These are phyloP conservation scores for Tricholauxania praeusta DNA, from an alignment of 2,888 invertebrate genomes.

Conservation along the genomic window DNA sequence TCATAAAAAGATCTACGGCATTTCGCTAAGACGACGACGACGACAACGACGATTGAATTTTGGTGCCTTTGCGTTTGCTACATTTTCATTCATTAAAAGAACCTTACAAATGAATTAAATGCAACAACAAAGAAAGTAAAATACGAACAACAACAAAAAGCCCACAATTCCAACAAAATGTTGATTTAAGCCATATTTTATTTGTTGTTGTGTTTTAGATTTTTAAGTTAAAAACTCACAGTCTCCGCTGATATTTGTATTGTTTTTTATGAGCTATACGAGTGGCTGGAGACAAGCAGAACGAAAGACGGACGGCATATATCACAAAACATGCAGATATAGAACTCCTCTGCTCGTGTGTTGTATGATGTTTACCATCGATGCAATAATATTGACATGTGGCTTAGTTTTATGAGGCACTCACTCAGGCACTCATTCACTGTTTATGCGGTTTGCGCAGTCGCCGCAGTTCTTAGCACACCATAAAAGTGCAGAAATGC, in stretches of 20 bases:
- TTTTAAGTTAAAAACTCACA: constrained; percentile 10
- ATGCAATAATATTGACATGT: constrained; percentile 43
- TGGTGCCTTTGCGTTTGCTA: background rate
- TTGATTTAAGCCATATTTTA: too few species aligned
- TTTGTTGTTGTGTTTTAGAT: too few species aligned
- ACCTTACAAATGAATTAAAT: background rate
- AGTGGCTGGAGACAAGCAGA: background rate
- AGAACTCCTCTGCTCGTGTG: background rate
- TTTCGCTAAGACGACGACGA: background rate
- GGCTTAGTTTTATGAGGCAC: constrained; percentile 31
- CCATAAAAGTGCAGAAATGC: constrained; percentile 58
- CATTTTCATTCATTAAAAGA: constrained; percentile 12
- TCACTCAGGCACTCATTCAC: background rate
- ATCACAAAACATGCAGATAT: constrained; percentile 18
- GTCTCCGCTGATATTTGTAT: constrained; percentile 27
- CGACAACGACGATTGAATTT: background rate
- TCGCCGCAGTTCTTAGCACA: constrained; percentile 44
- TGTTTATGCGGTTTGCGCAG: constrained; percentile 6
- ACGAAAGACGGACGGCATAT: constrained; percentile 6
- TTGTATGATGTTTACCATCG: constrained; percentile 27
- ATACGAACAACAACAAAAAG: constrained; percentile 1
- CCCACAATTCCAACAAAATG: background rate
- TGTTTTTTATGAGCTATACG: constrained; percentile 2
- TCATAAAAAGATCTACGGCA: constrained; percentile 8
- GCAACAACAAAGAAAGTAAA: constrained; percentile 5